phyloP scores from a whole-genome alignment of 2,113 vertebrate genomes.

The Xiphophorus hellerii region DNA sequence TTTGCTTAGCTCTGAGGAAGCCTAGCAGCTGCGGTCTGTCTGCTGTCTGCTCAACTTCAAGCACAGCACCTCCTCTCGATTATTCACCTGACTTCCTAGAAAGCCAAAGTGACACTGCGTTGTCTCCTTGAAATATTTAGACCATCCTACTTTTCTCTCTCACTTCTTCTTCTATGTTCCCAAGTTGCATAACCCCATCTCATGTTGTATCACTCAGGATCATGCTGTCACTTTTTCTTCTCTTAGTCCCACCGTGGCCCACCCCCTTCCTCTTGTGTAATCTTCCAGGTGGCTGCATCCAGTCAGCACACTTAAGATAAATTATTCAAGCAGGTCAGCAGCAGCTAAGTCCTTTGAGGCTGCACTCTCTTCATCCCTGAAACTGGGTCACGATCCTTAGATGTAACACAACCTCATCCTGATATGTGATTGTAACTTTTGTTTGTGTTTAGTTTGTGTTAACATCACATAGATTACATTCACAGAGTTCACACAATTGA shows the following conservation, averaged over 20 bases:
- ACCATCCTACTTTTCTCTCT: background rate
- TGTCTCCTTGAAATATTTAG: background rate
- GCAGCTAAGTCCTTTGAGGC: slow-evolving; percentile 35
- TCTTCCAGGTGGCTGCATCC: slow-evolving; percentile 60
- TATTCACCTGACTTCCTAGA: too few species aligned
- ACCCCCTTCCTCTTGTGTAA: slow-evolving; percentile 4
- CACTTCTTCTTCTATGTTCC: background rate
- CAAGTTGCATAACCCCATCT: slow-evolving; percentile 23
- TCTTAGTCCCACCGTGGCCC: background rate
- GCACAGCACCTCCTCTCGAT: too few species aligned
- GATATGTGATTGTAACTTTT: slow-evolving; percentile 24
- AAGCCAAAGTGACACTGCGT: background rate
- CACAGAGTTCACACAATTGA: too few species aligned
- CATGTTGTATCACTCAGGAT: background rate
- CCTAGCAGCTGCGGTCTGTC: background rate
- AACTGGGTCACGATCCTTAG: slow-evolving; percentile 70
- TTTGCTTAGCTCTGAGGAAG: slow-evolving; percentile 1
- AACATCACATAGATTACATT: background rate
- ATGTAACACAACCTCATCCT: slow-evolving; percentile 43
- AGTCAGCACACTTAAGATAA: slow-evolving; percentile 59
- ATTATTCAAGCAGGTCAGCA: slow-evolving; percentile 72
- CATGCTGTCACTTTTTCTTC: slow-evolving; percentile 9
- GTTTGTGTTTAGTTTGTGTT: background rate
- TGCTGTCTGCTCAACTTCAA: too few species aligned
- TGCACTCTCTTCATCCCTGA: slow-evolving; percentile 48